A percentile compares a stretch with the other conserved stretches of the same genome.
phyloP scores from a whole-genome alignment of 37 sponge, comb jelly and placozoan species.

The Ephydatia muelleri region DNA sequence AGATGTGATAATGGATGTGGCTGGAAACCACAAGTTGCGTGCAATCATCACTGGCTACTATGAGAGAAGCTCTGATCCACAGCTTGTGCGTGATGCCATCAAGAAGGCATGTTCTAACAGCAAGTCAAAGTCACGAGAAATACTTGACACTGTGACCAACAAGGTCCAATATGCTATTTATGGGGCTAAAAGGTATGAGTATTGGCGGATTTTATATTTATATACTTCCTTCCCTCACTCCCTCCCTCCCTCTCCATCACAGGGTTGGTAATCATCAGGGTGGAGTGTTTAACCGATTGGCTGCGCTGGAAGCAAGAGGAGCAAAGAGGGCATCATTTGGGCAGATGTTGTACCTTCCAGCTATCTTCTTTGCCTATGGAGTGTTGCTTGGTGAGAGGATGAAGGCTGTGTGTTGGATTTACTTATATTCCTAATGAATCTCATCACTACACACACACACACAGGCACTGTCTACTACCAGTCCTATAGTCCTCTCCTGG shows the following conservation, averaged over 20 bases:
- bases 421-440: neutral
- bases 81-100: constrained; percentile 38
- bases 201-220: neutral
- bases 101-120: constrained; percentile 12
- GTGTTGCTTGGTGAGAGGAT: constrained; percentile 44
- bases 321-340: constrained; percentile 28
- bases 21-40: constrained; percentile 57
- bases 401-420: neutral
- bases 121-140: neutral
- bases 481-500: constrained; percentile 35
- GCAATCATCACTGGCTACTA: constrained; percentile 46
- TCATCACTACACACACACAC: neutral
- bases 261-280: neutral
- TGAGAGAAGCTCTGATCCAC: constrained; percentile 27
- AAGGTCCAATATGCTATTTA: neutral
- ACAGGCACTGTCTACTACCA: constrained; percentile 84
- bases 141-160: neutral
- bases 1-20: constrained; percentile 76
- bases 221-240: no score
- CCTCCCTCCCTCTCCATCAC: no score
- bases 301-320: constrained; percentile 61
- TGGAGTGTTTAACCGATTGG: constrained; percentile 19
- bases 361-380: constrained; percentile 54
- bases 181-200: neutral
- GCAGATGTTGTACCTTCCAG: constrained; percentile 39